Evolutionary conservation across 1,140 invertebrate genomes (phyloP), one percentile per base, ranked within the genome.

Genomic region (Nasonia longicornis): DNA sequence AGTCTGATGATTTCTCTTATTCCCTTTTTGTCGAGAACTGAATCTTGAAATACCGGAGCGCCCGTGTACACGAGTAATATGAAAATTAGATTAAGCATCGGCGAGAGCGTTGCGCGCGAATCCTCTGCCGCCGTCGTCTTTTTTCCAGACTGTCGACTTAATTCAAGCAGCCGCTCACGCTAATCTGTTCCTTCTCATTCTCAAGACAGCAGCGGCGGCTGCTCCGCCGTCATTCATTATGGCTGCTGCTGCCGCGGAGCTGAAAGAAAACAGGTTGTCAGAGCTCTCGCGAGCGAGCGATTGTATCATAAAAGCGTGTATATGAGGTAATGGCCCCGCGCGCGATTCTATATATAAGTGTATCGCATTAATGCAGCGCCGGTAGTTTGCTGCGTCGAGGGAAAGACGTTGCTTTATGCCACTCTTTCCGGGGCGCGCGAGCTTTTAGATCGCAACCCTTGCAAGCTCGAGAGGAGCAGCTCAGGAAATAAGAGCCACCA

Each of bases 221-320:
- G 31, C 31, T 31, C 26, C 26, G 26, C 1, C 26, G 26, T 26
- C 26, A 26, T 26, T 26, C 26, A 26, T 26, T 26, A 26, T 0
- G 26, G 26, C 26, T 26, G 31, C 31, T 35, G 31, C 31, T 35
- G 26, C 31, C 31, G 26, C 22, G 45, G 45, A 10, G 26, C 4
- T 31, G 22, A 70, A 58, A 78, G 77, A 70, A 70, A 78, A 78
- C 77, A 69, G 42, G 42, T 58, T 70, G 66, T 63, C 66, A 16
- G 66, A n/a, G 14, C 77, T 67, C 29, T 67, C 66, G 1, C 66
- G 64, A 26, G 26, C 38, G 2, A 16, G 20, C 66, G 77, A 78
- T 79, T 71, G 38, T 20, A 52, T 79, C 66, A 71, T 38, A 58
- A 79, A 26, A 38, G 42, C 42, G 66, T 58, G 22, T 20, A n/a